Conservation (phyloP, 2,888 invertebrate species). For the Machimus atricapillus region DNA sequence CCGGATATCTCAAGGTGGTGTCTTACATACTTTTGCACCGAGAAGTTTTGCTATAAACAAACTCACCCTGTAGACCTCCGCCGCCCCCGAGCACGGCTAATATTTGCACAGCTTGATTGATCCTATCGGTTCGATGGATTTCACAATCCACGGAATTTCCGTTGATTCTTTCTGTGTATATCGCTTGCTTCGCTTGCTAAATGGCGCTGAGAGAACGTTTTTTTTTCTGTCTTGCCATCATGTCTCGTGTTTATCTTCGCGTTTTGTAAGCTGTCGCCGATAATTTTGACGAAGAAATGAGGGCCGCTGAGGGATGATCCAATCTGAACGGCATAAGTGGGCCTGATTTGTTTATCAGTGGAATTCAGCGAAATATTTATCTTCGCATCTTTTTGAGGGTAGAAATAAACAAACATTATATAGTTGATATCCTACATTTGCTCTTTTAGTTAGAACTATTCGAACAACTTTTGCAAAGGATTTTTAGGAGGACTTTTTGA, state of each 20-base stretch:
- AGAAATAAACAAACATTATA: not conserved
- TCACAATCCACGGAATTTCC: constrained; percentile 6
- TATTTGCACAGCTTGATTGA: constrained; percentile 37
- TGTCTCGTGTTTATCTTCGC: not conserved
- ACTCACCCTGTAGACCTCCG: not conserved
- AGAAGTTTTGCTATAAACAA: not conserved
- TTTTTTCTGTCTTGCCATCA: not conserved
- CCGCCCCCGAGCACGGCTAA: not conserved
- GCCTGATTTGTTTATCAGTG: not conserved
- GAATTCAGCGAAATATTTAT: not conserved
- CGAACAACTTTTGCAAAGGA: not conserved
- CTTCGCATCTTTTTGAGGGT: not conserved
- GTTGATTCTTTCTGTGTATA: not conserved
- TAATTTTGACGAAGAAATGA: not conserved
- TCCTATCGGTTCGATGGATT: constrained; percentile 29
- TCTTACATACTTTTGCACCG: not conserved
- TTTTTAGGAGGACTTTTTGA: no score
- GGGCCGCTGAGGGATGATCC: not conserved
- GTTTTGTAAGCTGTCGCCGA: not conserved
- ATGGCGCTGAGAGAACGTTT: not conserved
- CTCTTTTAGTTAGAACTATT: not conserved
- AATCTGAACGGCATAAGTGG: not conserved
- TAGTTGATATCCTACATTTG: not conserved
- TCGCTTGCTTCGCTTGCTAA: not conserved
- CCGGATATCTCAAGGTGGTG: not conserved